Conservation (phyloP, 2,888 invertebrate species). For the Chaitophorus viminalis region DNA sequence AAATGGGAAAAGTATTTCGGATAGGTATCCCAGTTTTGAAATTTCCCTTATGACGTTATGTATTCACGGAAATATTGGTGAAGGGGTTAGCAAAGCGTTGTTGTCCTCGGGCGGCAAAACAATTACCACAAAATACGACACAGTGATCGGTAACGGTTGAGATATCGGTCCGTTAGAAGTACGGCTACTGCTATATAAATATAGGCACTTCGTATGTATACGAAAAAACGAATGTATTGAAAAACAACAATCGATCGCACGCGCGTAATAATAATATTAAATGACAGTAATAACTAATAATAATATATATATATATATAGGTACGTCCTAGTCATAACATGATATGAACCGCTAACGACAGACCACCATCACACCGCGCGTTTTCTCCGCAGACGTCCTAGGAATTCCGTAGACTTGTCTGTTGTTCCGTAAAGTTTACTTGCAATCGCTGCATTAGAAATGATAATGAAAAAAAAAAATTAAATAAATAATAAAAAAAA, state of each 20-base stretch:
- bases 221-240: neutral
- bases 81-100: too few relatives aligned
- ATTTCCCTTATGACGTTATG: too few relatives aligned
- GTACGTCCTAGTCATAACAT: neutral
- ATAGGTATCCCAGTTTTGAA: too few relatives aligned
- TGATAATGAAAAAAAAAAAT: neutral
- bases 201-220: neutral
- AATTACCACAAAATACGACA: too few relatives aligned
- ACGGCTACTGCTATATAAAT: too few relatives aligned
- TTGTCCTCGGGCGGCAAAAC: too few relatives aligned
- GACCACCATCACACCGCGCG: neutral
- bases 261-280: neutral
- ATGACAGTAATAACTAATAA: neutral
- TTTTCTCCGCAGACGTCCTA: neutral
- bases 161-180: too few relatives aligned
- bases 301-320: neutral
- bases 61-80: too few relatives aligned
- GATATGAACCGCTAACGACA: neutral
- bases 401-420: neutral
- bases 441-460: slow-evolving; percentile 9
- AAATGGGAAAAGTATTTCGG: too few relatives aligned
- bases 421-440: slow-evolving; percentile 26
- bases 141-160: too few relatives aligned
- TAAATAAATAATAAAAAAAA: neutral
- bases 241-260: neutral